Percentiles rank a stretch among this genome's conserved stretches.
phyloP scores from a whole-genome alignment of 1,140 invertebrate species.

The Lordiphosa collinella region DNA sequence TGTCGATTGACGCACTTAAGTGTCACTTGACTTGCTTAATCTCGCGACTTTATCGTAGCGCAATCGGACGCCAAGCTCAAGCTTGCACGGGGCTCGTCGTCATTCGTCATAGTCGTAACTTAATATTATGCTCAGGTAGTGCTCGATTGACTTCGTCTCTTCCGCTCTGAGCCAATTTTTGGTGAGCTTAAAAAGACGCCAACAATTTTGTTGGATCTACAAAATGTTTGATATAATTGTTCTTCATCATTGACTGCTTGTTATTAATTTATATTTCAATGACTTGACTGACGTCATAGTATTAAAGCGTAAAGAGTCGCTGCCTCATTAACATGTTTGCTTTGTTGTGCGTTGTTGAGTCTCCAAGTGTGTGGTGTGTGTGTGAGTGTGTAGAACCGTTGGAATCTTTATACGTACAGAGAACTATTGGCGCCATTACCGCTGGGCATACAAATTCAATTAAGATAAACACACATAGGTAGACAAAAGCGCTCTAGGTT shows the following conservation, averaged over 20 bases:
- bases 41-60: slow-evolving; percentile 73
- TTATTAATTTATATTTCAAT: slow-evolving; percentile 73
- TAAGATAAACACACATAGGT: no score
- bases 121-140: slow-evolving; percentile 69
- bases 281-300: slow-evolving; percentile 74
- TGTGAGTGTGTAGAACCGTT: no score
- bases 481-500: no score
- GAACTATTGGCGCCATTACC: no score
- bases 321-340: slow-evolving; percentile 50
- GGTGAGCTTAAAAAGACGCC: neutral
- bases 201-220: slow-evolving; percentile 22
- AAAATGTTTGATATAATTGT: slow-evolving; percentile 69
- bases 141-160: slow-evolving; percentile 4
- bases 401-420: no score
- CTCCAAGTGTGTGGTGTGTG: no score
- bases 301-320: slow-evolving; percentile 33
- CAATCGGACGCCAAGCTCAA: slow-evolving; percentile 51
- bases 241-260: slow-evolving; percentile 22
- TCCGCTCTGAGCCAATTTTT: slow-evolving; percentile 4
- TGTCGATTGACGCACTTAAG: slow-evolving; percentile 66
- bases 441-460: no score
- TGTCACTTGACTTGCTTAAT: slow-evolving; percentile 76
- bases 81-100: slow-evolving; percentile 15
- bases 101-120: slow-evolving; percentile 54
- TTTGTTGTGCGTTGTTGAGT: no score